Base-by-base conservation (phyloP, 2,888 invertebrate species). In the Diarsia brunnea region DNA sequence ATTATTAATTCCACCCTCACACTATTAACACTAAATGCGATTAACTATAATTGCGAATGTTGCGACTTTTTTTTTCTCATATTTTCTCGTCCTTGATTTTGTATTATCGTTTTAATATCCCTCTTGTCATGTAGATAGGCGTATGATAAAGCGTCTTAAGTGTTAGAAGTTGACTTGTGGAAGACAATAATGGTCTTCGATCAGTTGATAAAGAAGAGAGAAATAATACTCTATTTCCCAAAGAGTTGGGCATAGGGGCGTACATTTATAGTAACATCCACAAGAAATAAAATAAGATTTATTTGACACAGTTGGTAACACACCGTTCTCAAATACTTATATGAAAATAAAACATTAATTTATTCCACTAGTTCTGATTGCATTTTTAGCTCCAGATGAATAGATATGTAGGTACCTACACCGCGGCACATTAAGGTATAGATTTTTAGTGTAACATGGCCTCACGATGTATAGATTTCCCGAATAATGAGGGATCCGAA, bases 1-100 rank as follows among this genome's bases (percentile, higher is more conserved):
- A 78, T 82, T 69, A 66, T 43, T 60, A 72, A 51, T 82, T 66
- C 71, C 77, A 11, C 11, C 4, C 27, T 43, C 8, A 38, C 24
- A 61, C 45, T 51, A 69, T 68, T 77, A 71, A 65, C n/a, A n/a
- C n/a, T 55, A 55, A 74, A 72, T 61, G 21, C 19, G n/a, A 72
- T 43, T 47, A 47, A n/a, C 27, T 65, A 51, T 27, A 58, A 49
- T 58, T 68, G 38, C 2, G 24, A 11, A 75, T 68, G 7, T 67
- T 47, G 16, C 21, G n/a, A n/a, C n/a, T n/a, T n/a, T n/a, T n/a
- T n/a, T 27, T 58, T 58, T 3, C 24, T 58, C 3, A 27, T 27
- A 58, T 58, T 58, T 58, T 58, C 58, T 58, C 1, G 7, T 58
- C 8, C 16, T 1, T 27, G 0, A 3, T 58, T 2, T 55, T 1